Evolutionary conservation across 2,113 vertebrate genomes (phyloP).

Genomic region (Mesembrinibis cayennensis): DNA sequence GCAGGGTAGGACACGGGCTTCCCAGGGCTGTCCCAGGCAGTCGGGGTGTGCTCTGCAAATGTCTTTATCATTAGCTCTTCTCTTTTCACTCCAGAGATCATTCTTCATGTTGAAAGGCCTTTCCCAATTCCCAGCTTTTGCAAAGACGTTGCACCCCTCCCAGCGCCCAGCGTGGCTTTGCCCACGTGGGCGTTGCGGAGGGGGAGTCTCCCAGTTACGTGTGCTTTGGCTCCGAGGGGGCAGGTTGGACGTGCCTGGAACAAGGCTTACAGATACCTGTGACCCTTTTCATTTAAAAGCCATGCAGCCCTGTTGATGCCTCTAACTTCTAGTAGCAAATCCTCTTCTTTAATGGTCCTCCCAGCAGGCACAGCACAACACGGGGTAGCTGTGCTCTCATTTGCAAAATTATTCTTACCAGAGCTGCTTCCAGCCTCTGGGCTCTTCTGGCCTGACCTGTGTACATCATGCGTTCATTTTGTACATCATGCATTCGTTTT

Average conservation of each 20-base stretch:
- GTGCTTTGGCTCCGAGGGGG: neutral
- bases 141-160: neutral
- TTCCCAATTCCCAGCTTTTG: neutral
- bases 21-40: neutral
- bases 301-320: neutral
- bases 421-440: neutral
- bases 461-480: neutral
- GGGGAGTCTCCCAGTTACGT: neutral
- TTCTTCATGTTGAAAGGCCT: neutral
- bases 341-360: neutral
- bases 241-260: neutral
- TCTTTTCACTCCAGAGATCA: neutral
- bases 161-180: neutral
- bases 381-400: too few relatives aligned
- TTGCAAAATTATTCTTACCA: neutral
- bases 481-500: too few relatives aligned
- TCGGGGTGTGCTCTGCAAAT: neutral
- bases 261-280: neutral
- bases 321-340: neutral
- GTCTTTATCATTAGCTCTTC: neutral
- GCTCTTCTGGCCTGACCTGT: neutral
- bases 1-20: neutral
- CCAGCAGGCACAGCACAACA: neutral
- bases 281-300: neutral
- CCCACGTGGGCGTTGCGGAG: neutral